These are phyloP conservation scores for Siphamia tubifer DNA, from an alignment of 2,113 vertebrate species.

Conservation along the genomic window DNA sequence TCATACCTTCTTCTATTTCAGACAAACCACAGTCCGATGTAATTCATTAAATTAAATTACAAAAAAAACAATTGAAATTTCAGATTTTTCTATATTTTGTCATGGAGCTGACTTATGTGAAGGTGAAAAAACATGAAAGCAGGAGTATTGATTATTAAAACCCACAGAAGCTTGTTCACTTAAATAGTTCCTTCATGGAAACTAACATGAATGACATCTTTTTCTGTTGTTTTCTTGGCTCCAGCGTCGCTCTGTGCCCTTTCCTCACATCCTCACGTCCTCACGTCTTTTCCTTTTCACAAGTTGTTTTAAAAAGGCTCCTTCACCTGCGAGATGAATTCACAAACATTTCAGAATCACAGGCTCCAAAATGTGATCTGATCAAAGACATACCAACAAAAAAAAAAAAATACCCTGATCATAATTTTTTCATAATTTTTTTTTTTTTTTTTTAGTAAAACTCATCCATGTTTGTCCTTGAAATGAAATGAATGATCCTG, in stretches of 20 bases:
- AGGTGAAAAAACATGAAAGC: too few species aligned
- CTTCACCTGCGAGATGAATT: conserved; percentile 25
- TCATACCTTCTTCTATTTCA: not conserved
- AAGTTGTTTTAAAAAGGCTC: not conserved
- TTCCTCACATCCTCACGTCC: not conserved
- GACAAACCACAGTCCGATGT: not conserved
- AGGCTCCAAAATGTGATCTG: conserved; percentile 24
- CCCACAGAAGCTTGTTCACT: too few species aligned
- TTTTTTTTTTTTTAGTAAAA: not conserved
- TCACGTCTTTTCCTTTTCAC: not conserved
- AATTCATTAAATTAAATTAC: not conserved
- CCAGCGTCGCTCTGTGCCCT: not conserved
- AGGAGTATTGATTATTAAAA: too few species aligned
- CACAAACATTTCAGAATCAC: conserved; percentile 1
- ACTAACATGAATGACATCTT: not conserved
- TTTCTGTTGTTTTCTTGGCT: not conserved
- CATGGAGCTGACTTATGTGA: too few species aligned
- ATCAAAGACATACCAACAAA: conserved; percentile 33
- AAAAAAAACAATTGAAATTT: too few species aligned
- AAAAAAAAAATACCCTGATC: conserved; percentile 7
- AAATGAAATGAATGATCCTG: conserved; percentile 48
- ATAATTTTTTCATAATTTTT: conserved; percentile 31
- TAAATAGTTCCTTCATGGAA: too few species aligned
- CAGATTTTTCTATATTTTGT: too few species aligned
- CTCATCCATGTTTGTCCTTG: conserved; percentile 48